Base-by-base conservation (phyloP, 1,140 invertebrate species). In the Littorina saxatilis region DNA sequence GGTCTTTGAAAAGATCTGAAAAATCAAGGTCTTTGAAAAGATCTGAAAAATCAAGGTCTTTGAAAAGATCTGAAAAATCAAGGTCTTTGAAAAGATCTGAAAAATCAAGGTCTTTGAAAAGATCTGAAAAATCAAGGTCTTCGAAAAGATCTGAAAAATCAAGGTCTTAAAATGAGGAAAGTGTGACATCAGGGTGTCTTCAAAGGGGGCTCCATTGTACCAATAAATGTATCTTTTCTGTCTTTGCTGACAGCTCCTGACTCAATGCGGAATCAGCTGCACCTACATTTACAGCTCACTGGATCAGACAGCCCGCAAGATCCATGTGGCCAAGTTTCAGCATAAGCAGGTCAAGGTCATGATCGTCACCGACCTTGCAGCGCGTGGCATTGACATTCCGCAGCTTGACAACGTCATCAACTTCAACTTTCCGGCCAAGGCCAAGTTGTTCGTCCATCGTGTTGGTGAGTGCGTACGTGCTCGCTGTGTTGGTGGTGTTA, bases 361-460 rank as follows among this genome's bases (percentile, higher is more conserved):
- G 4, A 92, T 99, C 20, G 98, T 99, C 0, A 99, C 99, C 0
- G 99, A 99, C 93, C 95, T 99, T 9, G 99, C 99, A 2, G 98
- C 99, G 0, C 93, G 99, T 90, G 99, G 99, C 81, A 96, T 99
- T 47, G 99, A 99, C 92, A 97, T 99, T 90, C 99, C 99, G 0
- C 94, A 97, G 82, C 92, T 99, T 79, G 98, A 99, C 90, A 97
- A 96, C 90, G 98, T 99, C 5, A 98, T 99, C 63, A 99, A 99
- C 92, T 98, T 96, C 87, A 96, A 99, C 94, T 99, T 99, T 91
- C 99, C 99, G 0, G 96, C 96, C 0, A 99, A 98, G 92, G 94
- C 97, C 0, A 99, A 99, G 93, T 93, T 99, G 15, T 99, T 99
- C 94, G 96, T 99, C 37, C 99, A 99, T 93, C 95, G 99, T 95